These are phyloP conservation scores for Psilopogon haemacephalus DNA, from an alignment of 2,113 vertebrate genomes.

Conservation along the genomic window DNA sequence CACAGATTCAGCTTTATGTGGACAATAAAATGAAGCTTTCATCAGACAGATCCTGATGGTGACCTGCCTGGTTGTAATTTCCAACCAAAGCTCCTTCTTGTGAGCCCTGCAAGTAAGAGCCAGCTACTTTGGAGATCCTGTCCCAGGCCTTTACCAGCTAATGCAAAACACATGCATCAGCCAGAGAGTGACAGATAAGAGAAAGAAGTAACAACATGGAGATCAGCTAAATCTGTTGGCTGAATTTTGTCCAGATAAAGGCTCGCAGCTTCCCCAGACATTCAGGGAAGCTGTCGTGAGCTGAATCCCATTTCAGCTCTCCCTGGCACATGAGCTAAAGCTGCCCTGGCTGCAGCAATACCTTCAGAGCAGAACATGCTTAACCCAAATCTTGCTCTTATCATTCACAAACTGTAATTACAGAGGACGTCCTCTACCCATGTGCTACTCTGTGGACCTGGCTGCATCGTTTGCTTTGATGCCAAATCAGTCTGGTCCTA, in stretches of 20 bases:
- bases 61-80: neutral
- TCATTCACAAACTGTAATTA: neutral
- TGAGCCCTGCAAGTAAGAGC: neutral
- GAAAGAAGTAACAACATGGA: neutral
- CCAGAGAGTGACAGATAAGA: accelerated
- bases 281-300: neutral
- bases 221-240: neutral
- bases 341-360: accelerated
- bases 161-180: accelerated
- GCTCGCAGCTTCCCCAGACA: neutral
- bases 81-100: accelerated
- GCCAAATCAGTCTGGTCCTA: neutral
- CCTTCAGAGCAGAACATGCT: neutral
- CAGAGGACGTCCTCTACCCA: neutral
- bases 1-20: accelerated
- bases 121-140: accelerated
- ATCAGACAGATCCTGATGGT: neutral
- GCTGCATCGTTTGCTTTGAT: neutral
- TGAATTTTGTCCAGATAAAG: neutral
- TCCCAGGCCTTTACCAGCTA: neutral
- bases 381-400: neutral
- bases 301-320: neutral
- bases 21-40: accelerated
- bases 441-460: accelerated
- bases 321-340: accelerated